phyloP scores from a whole-genome alignment of 2,113 vertebrate species.

The Tor tambroides region DNA sequence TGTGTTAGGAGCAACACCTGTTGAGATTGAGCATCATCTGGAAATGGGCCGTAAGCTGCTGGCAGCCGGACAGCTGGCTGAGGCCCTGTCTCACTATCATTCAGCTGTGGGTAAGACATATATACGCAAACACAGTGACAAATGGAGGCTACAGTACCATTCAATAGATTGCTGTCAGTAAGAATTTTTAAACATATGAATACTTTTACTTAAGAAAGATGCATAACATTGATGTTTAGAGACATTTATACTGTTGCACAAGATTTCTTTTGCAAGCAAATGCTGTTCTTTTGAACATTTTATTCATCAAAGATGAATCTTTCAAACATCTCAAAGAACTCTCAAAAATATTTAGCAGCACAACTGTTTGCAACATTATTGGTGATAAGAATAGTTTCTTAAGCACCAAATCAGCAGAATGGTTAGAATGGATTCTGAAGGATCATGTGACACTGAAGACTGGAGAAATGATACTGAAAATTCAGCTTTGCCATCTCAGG shows the following conservation, averaged over 20 bases:
- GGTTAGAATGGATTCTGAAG: neutral
- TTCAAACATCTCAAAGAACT: no score
- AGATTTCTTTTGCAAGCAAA: no score
- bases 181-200: neutral
- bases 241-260: neutral
- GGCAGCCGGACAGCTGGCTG: conserved; percentile 84
- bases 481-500: neutral
- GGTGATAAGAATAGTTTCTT: neutral
- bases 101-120: conserved; percentile 81
- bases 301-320: no score
- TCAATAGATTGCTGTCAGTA: neutral
- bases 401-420: neutral
- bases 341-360: neutral
- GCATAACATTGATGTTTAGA: neutral
- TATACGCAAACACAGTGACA: neutral
- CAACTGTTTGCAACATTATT: neutral
- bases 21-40: conserved; percentile 84
- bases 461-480: neutral
- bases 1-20: conserved; percentile 77
- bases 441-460: neutral
- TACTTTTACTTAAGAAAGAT: neutral
- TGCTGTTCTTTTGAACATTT: no score
- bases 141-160: neutral
- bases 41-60: conserved; percentile 85
- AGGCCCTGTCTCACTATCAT: conserved; percentile 85